phyloP scores from a whole-genome alignment of 2,113 vertebrate species.

The Ivindomyrus marchei region DNA sequence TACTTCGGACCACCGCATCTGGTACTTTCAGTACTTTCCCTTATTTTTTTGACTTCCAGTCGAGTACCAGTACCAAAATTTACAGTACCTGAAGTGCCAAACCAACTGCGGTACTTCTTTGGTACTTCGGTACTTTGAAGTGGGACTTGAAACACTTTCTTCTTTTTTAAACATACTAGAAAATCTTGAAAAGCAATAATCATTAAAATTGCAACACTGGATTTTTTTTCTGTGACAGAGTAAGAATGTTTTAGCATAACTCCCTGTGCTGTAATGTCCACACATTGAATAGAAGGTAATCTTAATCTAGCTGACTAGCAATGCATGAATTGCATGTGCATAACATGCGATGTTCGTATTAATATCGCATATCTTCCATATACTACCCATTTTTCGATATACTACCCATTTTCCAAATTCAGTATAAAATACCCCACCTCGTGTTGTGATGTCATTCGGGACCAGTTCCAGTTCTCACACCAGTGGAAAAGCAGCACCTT shows the following conservation, averaged over 20 bases:
- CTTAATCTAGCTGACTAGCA: background rate
- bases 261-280: background rate
- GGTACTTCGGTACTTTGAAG: too few relatives aligned
- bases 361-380: background rate
- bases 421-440: background rate
- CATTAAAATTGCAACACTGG: background rate
- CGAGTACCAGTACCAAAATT: too few relatives aligned
- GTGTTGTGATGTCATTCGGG: background rate
- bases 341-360: background rate
- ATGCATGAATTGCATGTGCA: background rate
- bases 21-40: too few relatives aligned
- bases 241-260: background rate
- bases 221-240: background rate
- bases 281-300: background rate
- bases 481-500: background rate
- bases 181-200: background rate
- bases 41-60: too few relatives aligned
- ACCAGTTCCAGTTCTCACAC: background rate
- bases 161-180: background rate
- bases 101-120: too few relatives aligned
- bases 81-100: too few relatives aligned
- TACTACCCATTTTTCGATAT: too few relatives aligned
- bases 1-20: background rate
- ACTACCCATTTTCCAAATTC: too few relatives aligned
- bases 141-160: too few relatives aligned